Percentiles rank a stretch among this genome's conserved stretches.
These are phyloP conservation scores for Melanotaenia parkinsoni DNA, from an alignment of 2,797 vertebrate species.

Conservation along the genomic window DNA sequence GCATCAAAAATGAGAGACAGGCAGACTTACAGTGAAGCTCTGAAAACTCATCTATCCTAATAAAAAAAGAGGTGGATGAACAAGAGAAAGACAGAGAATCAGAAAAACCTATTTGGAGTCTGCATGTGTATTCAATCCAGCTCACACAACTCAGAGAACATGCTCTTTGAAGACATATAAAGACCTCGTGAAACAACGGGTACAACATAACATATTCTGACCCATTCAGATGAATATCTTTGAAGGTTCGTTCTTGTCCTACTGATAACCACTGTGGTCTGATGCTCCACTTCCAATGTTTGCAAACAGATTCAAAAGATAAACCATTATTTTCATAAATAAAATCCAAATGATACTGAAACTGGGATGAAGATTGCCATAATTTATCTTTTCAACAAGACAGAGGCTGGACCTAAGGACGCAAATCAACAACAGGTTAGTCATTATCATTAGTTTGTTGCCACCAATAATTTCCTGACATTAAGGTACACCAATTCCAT, in stretches of 20 bases:
- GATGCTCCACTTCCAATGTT: background rate
- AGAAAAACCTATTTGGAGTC: conserved; percentile 30
- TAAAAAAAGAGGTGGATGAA: conserved; percentile 37
- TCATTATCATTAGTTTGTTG: background rate
- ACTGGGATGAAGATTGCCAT: background rate
- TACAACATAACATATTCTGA: conserved; percentile 3
- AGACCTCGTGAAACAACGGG: conserved; percentile 20
- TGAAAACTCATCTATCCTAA: conserved; percentile 27
- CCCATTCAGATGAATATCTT: conserved; percentile 6
- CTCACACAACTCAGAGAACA: conserved; percentile 15
- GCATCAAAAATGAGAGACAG: conserved; percentile 32
- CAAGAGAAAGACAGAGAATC: conserved; percentile 14
- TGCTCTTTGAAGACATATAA: conserved; percentile 10
- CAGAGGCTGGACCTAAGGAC: background rate
- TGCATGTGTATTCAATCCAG: conserved; percentile 26
- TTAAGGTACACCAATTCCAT: background rate
- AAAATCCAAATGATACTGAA: background rate
- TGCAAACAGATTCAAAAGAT: background rate
- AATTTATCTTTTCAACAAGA: background rate
- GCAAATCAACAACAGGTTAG: background rate
- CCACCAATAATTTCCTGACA: too few relatives aligned
- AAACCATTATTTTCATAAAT: background rate
- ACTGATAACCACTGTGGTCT: background rate
- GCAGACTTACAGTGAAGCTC: conserved; percentile 23
- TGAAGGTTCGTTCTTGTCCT: background rate